Evolutionary conservation across 2,113 vertebrate genomes (phyloP).

Genomic region (Falcunculus frontatus): DNA sequence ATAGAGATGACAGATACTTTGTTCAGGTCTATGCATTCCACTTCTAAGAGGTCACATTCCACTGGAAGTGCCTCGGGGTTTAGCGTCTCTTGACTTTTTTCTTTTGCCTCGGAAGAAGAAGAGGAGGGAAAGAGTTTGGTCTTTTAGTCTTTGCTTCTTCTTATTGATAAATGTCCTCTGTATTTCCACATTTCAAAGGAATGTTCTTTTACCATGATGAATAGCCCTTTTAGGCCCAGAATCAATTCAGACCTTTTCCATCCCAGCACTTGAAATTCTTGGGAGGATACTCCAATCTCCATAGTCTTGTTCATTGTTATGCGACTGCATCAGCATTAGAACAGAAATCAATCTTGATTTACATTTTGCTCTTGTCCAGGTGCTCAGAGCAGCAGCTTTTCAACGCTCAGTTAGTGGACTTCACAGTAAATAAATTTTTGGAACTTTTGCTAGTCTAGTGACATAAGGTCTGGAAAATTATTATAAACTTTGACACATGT

Average conservation of each 20-base stretch:
- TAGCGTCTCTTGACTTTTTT: background rate
- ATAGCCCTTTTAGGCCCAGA: background rate
- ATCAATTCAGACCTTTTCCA: slow-evolving; percentile 18
- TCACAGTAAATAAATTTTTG: background rate
- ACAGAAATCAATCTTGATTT: slow-evolving; percentile 40
- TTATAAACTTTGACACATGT: background rate
- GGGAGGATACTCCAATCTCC: background rate
- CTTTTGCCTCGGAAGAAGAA: background rate
- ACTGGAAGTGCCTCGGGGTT: background rate
- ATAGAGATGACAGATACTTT: background rate
- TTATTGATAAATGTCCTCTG: background rate
- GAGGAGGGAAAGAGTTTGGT: background rate
- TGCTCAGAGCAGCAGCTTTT: background rate
- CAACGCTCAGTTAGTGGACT: background rate
- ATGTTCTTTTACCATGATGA: background rate
- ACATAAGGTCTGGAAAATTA: background rate
- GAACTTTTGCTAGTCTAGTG: background rate
- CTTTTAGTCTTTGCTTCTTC: background rate
- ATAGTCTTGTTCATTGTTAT: background rate
- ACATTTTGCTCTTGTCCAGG: background rate
- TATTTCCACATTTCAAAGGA: background rate
- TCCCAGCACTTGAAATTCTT: slow-evolving; percentile 8
- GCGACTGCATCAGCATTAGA: background rate
- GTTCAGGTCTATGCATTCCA: background rate
- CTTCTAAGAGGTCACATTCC: background rate